Conservation (phyloP, 2,113 vertebrate genomes). For the Gavia stellata region DNA sequence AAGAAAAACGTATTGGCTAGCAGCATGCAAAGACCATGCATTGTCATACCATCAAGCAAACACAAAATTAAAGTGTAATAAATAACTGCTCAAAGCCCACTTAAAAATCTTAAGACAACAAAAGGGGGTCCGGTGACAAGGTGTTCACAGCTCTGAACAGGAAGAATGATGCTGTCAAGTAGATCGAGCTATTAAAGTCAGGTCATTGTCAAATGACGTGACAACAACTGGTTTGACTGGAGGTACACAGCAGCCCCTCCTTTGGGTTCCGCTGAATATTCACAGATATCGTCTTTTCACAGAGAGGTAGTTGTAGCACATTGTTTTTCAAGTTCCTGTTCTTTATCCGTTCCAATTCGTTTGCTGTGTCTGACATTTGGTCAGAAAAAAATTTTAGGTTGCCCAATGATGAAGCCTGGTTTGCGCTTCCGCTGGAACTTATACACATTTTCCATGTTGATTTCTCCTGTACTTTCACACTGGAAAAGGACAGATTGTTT, state of each 20-base stretch:
- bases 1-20: slow-evolving; percentile 69
- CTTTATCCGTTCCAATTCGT: slow-evolving; percentile 81
- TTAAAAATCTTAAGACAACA: slow-evolving; percentile 62
- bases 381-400: slow-evolving; percentile 77
- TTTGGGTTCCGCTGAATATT: slow-evolving; percentile 92
- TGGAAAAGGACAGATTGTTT: slow-evolving; percentile 77
- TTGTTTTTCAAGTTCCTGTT: slow-evolving; percentile 87
- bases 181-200: slow-evolving; percentile 41
- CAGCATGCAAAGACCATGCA: slow-evolving; percentile 83
- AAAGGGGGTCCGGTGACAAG: slow-evolving; percentile 55
- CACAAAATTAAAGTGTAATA: slow-evolving; percentile 68
- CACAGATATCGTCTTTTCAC: slow-evolving; percentile 96
- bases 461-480: slow-evolving; percentile 89
- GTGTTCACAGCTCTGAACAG: slow-evolving; percentile 62
- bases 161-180: slow-evolving; percentile 60
- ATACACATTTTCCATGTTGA: slow-evolving; percentile 93
- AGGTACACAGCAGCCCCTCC: slow-evolving; percentile 88
- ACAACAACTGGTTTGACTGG: slow-evolving; percentile 91
- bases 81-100: slow-evolving; percentile 74
- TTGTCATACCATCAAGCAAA: slow-evolving; percentile 71
- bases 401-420: slow-evolving; percentile 55
- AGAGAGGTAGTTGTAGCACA: slow-evolving; percentile 97
- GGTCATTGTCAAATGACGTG: slow-evolving; percentile 86
- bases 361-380: slow-evolving; percentile 71
- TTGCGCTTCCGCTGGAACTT: slow-evolving; percentile 70